Base-by-base conservation (phyloP, 37 sponge, comb jelly and placozoan genomes). In the Halisarca cf. caerulea region DNA sequence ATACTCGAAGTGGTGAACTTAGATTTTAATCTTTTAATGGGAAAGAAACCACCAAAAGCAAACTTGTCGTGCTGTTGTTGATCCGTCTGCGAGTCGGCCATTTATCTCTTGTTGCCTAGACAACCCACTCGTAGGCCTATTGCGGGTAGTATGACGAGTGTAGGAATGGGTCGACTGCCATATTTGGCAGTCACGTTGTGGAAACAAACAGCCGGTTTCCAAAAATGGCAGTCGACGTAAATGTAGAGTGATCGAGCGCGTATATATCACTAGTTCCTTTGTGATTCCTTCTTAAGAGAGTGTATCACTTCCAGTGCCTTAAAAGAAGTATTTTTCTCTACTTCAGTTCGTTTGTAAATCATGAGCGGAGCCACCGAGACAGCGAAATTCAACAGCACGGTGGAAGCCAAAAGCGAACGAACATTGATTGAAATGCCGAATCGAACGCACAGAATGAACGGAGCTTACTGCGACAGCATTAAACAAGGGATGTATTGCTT, bases 401-500 rank as follows among this genome's bases (percentile, higher is more conserved):
- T 41, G 5, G 77, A 43, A 9, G 24, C 45, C 20, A 5, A 5
- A 2, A 9, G 38, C 7, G 77, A 40, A 7, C 42, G 45, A 41
- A 40, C 77, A 24, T 41, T 74, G 45, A 37, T 74, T 23, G 77
- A 74, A 37, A 74, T 74, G 77, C 77, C 77, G 44, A 74, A 74
- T 44, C 1, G 45, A 43, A 74, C 77, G 25, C 77, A 74, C 45
- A 32, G 77, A 15, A 74, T 74, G 77, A 74, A 74, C 77, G 77
- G 77, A 4, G 45, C 77, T 23, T 74, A 74, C 45, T 74, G 77
- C 77, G 44, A 74, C 77, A 74, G 45, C 77, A 74, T 74, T 7
- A 74, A 74, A 6, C 77, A 74, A 74, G 77, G 77, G n/a, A 74
- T 74, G 77, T 74, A 7, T 9, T 74, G 77, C 36, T 74, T 74